Conservation (phyloP, 2,113 vertebrate species). For the Eidolon helvum region DNA sequence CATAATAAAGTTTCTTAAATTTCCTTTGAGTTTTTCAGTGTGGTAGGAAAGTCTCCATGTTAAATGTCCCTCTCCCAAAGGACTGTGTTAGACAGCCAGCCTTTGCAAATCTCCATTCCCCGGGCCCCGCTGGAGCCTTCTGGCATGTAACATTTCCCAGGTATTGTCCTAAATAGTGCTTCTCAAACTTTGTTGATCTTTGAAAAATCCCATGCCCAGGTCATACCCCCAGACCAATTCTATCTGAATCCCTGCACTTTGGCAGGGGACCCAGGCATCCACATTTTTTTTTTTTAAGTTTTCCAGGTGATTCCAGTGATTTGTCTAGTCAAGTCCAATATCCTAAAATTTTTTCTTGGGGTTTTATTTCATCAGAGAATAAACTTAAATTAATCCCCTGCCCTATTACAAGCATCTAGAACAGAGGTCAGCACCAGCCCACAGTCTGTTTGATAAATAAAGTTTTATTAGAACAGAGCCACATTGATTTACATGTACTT, state of each 20-base stretch:
- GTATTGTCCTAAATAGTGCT: not conserved
- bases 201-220: not conserved
- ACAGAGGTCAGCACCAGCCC: not conserved
- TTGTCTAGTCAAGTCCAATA: not conserved
- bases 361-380: not conserved
- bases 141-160: not conserved
- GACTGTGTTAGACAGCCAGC: not conserved
- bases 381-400: not conserved
- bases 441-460: not conserved
- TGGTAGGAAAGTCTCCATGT: not conserved
- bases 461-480: not conserved
- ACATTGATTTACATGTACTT: not conserved
- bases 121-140: not conserved
- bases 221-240: not conserved
- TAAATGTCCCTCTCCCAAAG: not conserved
- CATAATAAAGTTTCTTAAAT: not conserved
- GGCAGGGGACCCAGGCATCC: not conserved
- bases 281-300: not conserved
- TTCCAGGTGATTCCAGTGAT: not conserved
- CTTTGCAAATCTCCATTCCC: not conserved
- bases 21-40: not conserved
- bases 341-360: not conserved
- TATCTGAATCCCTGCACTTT: not conserved
- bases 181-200: not conserved
- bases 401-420: not conserved